These are phyloP conservation scores for Lophura swinhoii DNA, from an alignment of 2,797 vertebrate species.

Conservation along the genomic window DNA sequence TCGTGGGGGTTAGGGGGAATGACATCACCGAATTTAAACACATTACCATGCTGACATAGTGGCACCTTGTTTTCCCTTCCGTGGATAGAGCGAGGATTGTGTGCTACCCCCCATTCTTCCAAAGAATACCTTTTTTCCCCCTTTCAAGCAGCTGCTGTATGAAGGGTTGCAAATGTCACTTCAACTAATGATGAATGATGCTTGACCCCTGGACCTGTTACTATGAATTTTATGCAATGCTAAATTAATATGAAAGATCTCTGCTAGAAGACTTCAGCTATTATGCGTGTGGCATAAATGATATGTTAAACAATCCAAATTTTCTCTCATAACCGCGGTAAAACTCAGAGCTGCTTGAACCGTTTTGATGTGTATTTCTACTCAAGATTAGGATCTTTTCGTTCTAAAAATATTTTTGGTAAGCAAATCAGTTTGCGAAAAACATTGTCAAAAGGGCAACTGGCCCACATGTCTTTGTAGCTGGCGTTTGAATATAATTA, in stretches of 20 bases:
- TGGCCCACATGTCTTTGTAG: slow-evolving; percentile 87
- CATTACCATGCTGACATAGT: slow-evolving; percentile 93
- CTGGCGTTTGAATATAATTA: slow-evolving; percentile 90
- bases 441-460: slow-evolving; percentile 84
- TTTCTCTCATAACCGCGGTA: slow-evolving; percentile 70
- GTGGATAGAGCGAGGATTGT: slow-evolving; percentile 88
- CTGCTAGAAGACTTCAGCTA: slow-evolving; percentile 78
- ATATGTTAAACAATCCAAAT: slow-evolving; percentile 76
- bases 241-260: slow-evolving; percentile 89
- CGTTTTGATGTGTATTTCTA: slow-evolving; percentile 73
- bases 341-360: slow-evolving; percentile 60
- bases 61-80: slow-evolving; percentile 93
- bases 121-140: slow-evolving; percentile 93
- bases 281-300: slow-evolving; percentile 76
- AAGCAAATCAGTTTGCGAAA: slow-evolving; percentile 77
- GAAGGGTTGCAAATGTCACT: slow-evolving; percentile 96
- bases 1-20: slow-evolving; percentile 90
- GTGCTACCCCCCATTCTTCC: slow-evolving; percentile 81
- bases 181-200: slow-evolving; percentile 97
- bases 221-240: slow-evolving; percentile 85
- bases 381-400: slow-evolving; percentile 75
- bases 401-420: slow-evolving; percentile 77
- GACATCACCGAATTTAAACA: slow-evolving; percentile 92
- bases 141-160: slow-evolving; percentile 84
- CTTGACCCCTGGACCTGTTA: slow-evolving; percentile 90